phyloP scores from a whole-genome alignment of 2,888 invertebrate species.

The Drosophila hamatofila region DNA sequence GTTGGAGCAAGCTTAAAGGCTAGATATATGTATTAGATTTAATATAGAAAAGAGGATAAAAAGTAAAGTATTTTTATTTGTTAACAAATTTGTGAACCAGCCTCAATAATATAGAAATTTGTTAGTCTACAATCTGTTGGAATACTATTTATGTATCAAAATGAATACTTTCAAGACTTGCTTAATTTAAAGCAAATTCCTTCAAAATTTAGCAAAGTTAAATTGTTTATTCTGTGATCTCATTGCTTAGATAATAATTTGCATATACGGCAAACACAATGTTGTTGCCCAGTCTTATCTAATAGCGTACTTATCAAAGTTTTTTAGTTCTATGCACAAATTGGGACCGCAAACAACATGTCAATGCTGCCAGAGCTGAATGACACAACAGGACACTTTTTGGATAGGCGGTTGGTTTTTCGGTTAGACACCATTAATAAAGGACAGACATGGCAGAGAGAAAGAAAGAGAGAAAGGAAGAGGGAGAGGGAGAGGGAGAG shows the following conservation, averaged over 20 bases:
- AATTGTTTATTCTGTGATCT: not conserved
- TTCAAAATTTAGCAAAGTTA: not conserved
- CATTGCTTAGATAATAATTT: not conserved
- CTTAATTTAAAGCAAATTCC: too few species aligned
- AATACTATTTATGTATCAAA: not conserved
- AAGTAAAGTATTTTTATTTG: not conserved
- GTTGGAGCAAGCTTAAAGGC: not conserved
- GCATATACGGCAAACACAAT: not conserved
- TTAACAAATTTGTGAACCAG: not conserved
- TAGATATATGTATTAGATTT: not conserved
- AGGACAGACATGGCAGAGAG: slow-evolving; percentile 40
- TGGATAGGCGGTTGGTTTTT: slow-evolving; percentile 42
- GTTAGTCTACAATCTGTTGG: not conserved
- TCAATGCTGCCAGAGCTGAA: slow-evolving; percentile 49
- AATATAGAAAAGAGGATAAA: not conserved
- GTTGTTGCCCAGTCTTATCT: not conserved
- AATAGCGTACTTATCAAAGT: slow-evolving; percentile 3
- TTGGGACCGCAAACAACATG: slow-evolving; percentile 47
- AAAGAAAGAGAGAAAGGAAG: not conserved
- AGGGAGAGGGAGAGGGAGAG: not conserved
- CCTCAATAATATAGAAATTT: not conserved
- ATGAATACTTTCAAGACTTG: not conserved
- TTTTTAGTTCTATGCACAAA: slow-evolving; percentile 30
- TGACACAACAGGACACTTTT: slow-evolving; percentile 52
- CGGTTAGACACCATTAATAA: slow-evolving; percentile 76